phyloP scores from a whole-genome alignment of 2,888 invertebrate genomes.

The Augiades crinisus region DNA sequence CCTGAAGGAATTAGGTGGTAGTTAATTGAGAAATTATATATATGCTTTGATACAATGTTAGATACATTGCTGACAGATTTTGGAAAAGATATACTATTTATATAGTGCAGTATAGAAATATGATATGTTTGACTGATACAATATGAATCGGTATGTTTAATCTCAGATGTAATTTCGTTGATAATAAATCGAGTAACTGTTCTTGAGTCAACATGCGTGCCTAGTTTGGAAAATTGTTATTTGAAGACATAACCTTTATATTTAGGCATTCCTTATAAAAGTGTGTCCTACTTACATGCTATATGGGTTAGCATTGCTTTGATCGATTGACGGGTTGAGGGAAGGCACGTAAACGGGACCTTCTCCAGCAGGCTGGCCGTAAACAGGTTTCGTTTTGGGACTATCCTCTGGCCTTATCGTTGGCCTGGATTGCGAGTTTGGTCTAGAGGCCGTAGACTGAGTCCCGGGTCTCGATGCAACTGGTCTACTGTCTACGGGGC shows the following conservation, averaged over 20 bases:
- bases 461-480: neutral
- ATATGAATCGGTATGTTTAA: no score
- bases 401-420: constrained; percentile 48
- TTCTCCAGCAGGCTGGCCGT: constrained; percentile 44
- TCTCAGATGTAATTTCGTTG: no score
- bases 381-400: constrained; percentile 50
- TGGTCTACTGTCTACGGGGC: constrained; percentile 10
- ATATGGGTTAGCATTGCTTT: constrained; percentile 47
- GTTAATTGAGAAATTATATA: no score
- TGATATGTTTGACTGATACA: no score
- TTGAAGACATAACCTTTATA: neutral
- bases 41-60: no score
- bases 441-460: no score
- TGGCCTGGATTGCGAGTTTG: constrained; percentile 29
- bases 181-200: neutral
- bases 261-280: neutral
- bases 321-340: constrained; percentile 40
- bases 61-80: no score
- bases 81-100: no score
- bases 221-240: neutral
- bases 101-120: no score
- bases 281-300: constrained; percentile 56
- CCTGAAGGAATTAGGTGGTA: no score
- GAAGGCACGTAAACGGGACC: constrained; percentile 62
- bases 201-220: neutral